Percentiles rank a stretch among this genome's conserved stretches.
Conservation (phyloP, 2,888 invertebrate genomes). For the Gandaritis pyraliata region DNA sequence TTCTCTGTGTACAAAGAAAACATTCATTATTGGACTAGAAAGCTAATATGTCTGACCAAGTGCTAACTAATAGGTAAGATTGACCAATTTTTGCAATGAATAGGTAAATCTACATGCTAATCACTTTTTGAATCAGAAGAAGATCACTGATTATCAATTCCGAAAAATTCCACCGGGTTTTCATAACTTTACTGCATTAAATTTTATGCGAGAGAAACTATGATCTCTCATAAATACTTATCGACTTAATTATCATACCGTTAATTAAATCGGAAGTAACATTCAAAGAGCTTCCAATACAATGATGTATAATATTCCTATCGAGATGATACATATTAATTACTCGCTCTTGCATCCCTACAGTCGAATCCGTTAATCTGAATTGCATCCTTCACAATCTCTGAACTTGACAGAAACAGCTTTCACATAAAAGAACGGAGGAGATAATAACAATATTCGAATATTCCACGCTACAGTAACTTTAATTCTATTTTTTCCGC, state of each 20-base stretch:
- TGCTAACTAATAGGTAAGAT: too few species aligned
- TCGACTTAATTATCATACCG: too few species aligned
- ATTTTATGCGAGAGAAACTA: too few species aligned
- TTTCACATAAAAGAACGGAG: conserved; percentile 39
- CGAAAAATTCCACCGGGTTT: too few species aligned
- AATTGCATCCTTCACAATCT: conserved; percentile 13
- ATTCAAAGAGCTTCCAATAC: not conserved
- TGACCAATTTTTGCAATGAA: too few species aligned
- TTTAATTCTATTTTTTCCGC: conserved; percentile 76
- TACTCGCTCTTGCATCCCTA: not conserved
- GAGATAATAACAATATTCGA: conserved; percentile 66
- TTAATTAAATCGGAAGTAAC: not conserved
- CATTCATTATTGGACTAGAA: not conserved
- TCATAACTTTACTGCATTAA: too few species aligned
- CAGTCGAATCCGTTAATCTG: conserved; percentile 4
- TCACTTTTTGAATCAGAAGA: too few species aligned
- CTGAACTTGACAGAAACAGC: conserved; percentile 20
- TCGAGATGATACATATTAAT: not conserved
- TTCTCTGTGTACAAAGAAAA: conserved; percentile 13
- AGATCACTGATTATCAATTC: too few species aligned
- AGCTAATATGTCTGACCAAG: not conserved
- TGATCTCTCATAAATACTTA: too few species aligned
- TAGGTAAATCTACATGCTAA: too few species aligned
- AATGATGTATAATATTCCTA: too few species aligned
- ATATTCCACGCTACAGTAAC: conserved; percentile 69